Conservation (phyloP, 53 echinoderm and acorn worm genomes). For the Paracentrotus lividus region DNA sequence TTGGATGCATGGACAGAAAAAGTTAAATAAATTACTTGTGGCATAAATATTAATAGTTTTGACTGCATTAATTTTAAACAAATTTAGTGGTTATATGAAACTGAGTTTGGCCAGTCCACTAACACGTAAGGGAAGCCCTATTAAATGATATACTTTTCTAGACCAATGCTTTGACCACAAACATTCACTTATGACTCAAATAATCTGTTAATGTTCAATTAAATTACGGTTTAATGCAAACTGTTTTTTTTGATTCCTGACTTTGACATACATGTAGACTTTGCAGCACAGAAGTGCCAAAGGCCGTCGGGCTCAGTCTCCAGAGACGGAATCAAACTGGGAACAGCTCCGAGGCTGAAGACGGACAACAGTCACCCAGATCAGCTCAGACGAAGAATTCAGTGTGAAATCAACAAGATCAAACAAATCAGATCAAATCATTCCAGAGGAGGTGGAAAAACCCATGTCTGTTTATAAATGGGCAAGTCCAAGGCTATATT, state of each 20-base stretch:
- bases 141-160: too few species aligned
- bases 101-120: too few species aligned
- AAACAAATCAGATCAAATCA: constrained; percentile 56
- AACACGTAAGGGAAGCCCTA: too few species aligned
- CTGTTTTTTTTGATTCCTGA: background rate
- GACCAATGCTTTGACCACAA: too few species aligned
- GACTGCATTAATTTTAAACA: too few species aligned
- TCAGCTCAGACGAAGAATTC: constrained; percentile 89
- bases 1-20: too few species aligned
- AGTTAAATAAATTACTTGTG: too few species aligned
- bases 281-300: constrained; percentile 89
- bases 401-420: constrained; percentile 70
- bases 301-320: constrained; percentile 81
- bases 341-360: constrained; percentile 93
- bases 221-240: background rate
- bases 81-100: too few species aligned
- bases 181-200: too few species aligned
- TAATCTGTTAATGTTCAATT: too few species aligned
- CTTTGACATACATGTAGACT: constrained; percentile 73
- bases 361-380: constrained; percentile 73
- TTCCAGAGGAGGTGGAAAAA: background rate
- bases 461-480: background rate
- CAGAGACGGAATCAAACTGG: constrained; percentile 92
- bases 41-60: too few species aligned
- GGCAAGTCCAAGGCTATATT: too few species aligned